Conservation (phyloP, 2,113 vertebrate genomes). For the Cottus gobio region DNA sequence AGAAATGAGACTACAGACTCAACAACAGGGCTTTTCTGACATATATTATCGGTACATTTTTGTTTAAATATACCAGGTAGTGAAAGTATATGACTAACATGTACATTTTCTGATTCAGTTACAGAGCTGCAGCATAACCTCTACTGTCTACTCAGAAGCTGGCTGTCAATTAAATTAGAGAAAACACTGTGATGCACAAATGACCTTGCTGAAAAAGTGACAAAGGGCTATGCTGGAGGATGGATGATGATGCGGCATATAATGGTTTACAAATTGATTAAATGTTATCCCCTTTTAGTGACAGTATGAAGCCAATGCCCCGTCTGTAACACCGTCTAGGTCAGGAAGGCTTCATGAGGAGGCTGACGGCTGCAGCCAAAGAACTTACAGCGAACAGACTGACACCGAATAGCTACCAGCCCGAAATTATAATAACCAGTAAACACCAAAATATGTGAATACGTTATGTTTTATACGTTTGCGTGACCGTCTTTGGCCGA, state of each 20-base stretch:
- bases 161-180: slow-evolving; percentile 37
- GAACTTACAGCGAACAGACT: slow-evolving; percentile 18
- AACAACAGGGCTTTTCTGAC: not conserved
- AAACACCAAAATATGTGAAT: not conserved
- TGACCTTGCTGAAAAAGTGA: slow-evolving; percentile 62
- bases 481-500: not conserved
- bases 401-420: not conserved
- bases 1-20: slow-evolving; percentile 7
- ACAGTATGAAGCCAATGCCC: slow-evolving; percentile 32
- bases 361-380: slow-evolving; percentile 52
- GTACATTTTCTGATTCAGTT: slow-evolving; percentile 1
- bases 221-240: not conserved
- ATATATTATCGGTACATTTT: slow-evolving; percentile 2
- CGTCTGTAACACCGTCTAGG: slow-evolving; percentile 59
- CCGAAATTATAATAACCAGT: too few relatives aligned
- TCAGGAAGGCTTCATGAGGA: slow-evolving; percentile 64
- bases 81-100: not conserved
- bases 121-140: slow-evolving; percentile 27
- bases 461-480: not conserved
- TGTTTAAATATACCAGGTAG: not conserved
- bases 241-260: not conserved
- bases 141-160: slow-evolving; percentile 2
- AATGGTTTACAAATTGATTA: not conserved
- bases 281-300: not conserved
- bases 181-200: slow-evolving; percentile 43